Evolutionary conservation across 2,888 invertebrate genomes (phyloP), one percentile per base, ranked within the genome.

Genomic region (Dugesia japonica): DNA sequence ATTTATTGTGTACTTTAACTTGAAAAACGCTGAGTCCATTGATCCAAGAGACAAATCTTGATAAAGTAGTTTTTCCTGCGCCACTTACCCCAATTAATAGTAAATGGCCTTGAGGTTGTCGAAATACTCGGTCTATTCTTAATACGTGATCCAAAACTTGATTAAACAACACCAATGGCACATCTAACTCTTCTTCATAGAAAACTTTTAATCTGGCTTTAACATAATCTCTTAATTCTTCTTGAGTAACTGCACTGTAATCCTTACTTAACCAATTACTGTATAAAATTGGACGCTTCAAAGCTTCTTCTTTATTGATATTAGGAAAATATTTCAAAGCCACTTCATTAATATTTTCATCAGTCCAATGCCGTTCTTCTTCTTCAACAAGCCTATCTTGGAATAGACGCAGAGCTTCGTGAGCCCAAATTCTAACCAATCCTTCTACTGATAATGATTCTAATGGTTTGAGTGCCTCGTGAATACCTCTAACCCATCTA

Each of bases 41-140:
- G 91, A 99, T 94, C 95, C 98, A 99, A 74, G 98, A 98, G 33
- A 99, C 98, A 85, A 99, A 99, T 80, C 98, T 89, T 28, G 97
- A 97, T 80, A 98, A 88, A 13, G 98, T 99, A 0, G 98, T 99
- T 87, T 99, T 99, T 80, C 98, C 98, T 80, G 97, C 94, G 72
- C 98, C 98, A 75, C 95, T 95, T 7, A 97, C 97, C 80, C 98
- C 98, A 82, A 99, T 99, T 7, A 99, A 88, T 81, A 99, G 86
- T 81, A 98, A 86, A 86, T 99, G 98, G 77, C 98, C 98, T 85
- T 99, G 97, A 7, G 95, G 95, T 85, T 98, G 97, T 76, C 98
- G 88, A 89, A 98, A 98, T 83, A 99, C 98, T 83, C 98, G 89
- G 87, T 99, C 98, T 83, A 99, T 98, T 81, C 98, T 89, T 79